Base-by-base conservation (phyloP, 2,113 vertebrate genomes). In the Epinephelus lanceolatus region DNA sequence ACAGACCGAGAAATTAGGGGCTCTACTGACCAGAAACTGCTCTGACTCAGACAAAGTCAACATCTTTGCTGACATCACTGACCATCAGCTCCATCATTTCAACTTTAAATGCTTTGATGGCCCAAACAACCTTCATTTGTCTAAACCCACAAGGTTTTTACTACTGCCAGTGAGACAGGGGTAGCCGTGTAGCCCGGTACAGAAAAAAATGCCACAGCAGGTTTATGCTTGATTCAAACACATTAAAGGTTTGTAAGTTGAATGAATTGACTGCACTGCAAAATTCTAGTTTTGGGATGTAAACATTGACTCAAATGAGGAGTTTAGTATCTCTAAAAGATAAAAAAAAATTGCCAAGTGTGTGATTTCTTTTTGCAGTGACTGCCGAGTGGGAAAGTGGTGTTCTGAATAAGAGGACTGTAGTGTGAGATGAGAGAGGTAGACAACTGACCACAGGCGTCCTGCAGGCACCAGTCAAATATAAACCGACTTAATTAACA, bases 11-110 rank as follows among this genome's bases (percentile, higher is more conserved):
- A 92, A 92, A 92, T 93, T 86, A 92, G 84, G 89, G 92, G 84
- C 88, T 90, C 87, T 45, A 75, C 90, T 92, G 91, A 93, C 93
- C 93, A 94, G 85, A 93, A 92, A 85, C 61, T 84, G 76, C 87
- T 88, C 72, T 94, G 93, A 94, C 88, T 94, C 93, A 94, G 91
- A 80, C 90, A 91, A 89, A 93, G 91, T 93, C 93, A 94, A 93
- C 92, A 91, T 91, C 89, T 89, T 79, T 79, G 83, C 93, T 94
- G 93, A 94, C 93, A 92, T 94, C 93, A 94, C 84, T 91, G 91
- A 94, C 93, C 93, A 91, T 92, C 90, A 89, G 81, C 89, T 87
- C 90, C 89, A 91, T 91, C 86, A 85, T 93, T 87, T 89, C 76
- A 86, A 83, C 88, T 92, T 90, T 67, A 89, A 87, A 88, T 30